phyloP scores from a whole-genome alignment of 1,140 invertebrate species.

The Pachypeltis micranthus region DNA sequence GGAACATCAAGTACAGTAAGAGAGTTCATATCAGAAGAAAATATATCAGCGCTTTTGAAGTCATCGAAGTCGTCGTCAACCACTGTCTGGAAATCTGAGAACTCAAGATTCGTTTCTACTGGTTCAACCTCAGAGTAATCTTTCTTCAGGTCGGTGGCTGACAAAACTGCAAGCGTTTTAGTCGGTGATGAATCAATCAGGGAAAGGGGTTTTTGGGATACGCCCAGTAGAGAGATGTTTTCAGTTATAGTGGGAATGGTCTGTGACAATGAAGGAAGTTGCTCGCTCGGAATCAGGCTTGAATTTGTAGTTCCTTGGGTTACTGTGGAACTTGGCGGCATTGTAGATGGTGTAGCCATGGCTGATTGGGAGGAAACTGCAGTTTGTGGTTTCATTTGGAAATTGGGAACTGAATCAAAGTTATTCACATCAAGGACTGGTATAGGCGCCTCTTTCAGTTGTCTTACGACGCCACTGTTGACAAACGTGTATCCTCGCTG shows the following conservation, averaged over 20 bases:
- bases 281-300: too few relatives aligned
- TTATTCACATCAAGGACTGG: constrained; percentile 37
- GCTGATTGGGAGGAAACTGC: neutral
- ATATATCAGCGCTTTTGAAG: constrained; percentile 28
- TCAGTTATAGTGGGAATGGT: neutral
- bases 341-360: neutral
- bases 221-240: neutral
- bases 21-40: neutral
- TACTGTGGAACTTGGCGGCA: neutral
- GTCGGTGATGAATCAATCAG: constrained; percentile 3
- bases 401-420: neutral
- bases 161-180: neutral
- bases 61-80: constrained; percentile 30
- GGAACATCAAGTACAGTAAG: constrained; percentile 12
- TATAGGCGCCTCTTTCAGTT: constrained; percentile 40
- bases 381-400: neutral
- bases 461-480: constrained; percentile 39
- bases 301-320: too few relatives aligned
- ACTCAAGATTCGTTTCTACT: neutral
- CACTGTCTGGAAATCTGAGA: constrained; percentile 1
- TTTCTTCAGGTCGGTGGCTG: neutral
- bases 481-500: constrained; percentile 41
- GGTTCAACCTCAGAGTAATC: neutral
- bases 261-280: neutral
- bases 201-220: neutral